phyloP scores from a whole-genome alignment of 1,140 invertebrate species.

The Oedothorax gibbosus region DNA sequence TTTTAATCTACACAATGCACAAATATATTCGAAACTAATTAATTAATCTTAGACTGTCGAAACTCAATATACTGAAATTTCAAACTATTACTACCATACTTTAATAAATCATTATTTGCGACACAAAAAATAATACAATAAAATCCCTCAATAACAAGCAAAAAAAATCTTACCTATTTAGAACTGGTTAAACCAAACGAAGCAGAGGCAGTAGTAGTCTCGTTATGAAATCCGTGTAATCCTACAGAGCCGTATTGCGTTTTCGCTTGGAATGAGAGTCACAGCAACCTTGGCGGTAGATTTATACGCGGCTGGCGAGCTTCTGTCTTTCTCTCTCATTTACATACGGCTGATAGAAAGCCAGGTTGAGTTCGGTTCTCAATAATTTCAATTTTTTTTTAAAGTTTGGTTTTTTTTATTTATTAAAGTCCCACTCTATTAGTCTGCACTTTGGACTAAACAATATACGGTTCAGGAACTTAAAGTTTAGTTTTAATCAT shows the following conservation, averaged over 20 bases:
- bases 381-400: too few species aligned
- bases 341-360: constrained; percentile 36
- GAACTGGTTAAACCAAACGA: background rate
- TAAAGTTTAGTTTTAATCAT: too few species aligned
- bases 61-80: too few species aligned
- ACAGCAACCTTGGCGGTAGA: constrained; percentile 43
- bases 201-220: background rate
- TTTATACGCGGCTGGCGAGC: constrained; percentile 42
- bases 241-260: background rate
- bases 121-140: background rate
- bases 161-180: background rate
- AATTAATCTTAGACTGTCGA: too few species aligned
- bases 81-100: too few species aligned
- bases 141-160: background rate
- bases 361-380: constrained; percentile 9
- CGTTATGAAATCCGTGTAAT: constrained; percentile 26
- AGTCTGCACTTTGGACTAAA: too few species aligned
- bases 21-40: too few species aligned
- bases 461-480: too few species aligned
- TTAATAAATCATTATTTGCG: background rate
- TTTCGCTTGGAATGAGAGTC: constrained; percentile 33
- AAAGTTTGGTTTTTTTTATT: too few species aligned
- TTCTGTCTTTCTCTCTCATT: constrained; percentile 17
- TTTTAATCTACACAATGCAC: too few species aligned
- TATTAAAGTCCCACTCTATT: too few species aligned